Percentiles rank a stretch among this genome's conserved stretches.
Conservation (phyloP, 2,888 invertebrate species). For the Petrolisthes manimaculis region DNA sequence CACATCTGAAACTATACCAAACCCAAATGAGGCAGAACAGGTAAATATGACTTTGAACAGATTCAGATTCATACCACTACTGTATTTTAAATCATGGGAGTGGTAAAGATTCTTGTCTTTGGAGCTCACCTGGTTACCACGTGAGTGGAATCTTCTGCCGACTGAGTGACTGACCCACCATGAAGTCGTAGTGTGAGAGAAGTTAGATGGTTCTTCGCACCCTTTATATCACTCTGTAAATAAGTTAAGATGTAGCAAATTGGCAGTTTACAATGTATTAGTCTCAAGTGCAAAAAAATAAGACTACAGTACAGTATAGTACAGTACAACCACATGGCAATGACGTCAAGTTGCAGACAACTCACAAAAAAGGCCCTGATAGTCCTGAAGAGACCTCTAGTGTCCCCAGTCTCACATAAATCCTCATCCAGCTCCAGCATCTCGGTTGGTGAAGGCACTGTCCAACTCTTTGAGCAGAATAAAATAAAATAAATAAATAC, state of each 20-base stretch:
- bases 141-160: conserved; percentile 17
- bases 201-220: not conserved
- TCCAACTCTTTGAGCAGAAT: conserved; percentile 34
- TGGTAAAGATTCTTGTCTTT: not conserved
- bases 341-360: not conserved
- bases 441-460: conserved; percentile 10
- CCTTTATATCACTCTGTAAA: conserved; percentile 15
- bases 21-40: too few relatives aligned
- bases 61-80: too few relatives aligned
- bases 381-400: conserved; percentile 39
- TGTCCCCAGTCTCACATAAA: conserved; percentile 29
- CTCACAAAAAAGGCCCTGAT: conserved; percentile 43
- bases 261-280: not conserved
- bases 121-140: conserved; percentile 25
- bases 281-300: not conserved
- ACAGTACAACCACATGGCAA: not conserved
- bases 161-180: conserved; percentile 22
- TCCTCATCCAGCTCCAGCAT: conserved; percentile 49
- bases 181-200: conserved; percentile 40
- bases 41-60: too few relatives aligned
- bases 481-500: not conserved
- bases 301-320: not conserved
- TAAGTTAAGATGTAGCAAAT: not conserved
- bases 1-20: too few relatives aligned
- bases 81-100: not conserved